These are phyloP conservation scores for Apus apus DNA, from an alignment of 2,113 vertebrate genomes.

Conservation along the genomic window DNA sequence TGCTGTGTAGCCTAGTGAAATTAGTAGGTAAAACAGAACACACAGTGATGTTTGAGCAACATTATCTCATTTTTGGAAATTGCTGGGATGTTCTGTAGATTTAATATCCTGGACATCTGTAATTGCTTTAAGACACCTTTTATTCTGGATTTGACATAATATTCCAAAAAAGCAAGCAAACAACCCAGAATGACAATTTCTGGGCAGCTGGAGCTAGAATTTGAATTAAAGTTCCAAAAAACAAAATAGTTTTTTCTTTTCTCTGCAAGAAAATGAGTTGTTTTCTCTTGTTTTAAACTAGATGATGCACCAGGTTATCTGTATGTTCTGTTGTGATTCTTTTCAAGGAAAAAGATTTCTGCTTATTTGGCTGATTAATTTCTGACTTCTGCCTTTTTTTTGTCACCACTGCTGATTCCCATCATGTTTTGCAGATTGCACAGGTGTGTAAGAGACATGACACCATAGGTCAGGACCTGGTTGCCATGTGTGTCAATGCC, in stretches of 20 bases:
- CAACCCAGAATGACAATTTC: background rate
- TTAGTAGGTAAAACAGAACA: background rate
- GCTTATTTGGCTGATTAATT: background rate
- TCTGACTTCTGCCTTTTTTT: background rate
- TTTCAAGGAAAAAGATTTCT: background rate
- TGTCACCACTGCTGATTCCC: background rate
- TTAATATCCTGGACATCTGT: background rate
- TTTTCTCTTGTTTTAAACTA: background rate
- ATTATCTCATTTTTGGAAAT: background rate
- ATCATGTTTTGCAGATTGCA: constrained; percentile 76
- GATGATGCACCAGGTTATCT: background rate
- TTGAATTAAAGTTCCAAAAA: background rate
- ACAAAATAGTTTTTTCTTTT: background rate
- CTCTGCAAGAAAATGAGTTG: background rate
- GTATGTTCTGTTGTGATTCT: background rate
- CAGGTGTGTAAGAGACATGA: constrained; percentile 78
- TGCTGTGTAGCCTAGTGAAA: background rate
- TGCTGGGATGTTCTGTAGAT: background rate
- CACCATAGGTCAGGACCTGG: constrained; percentile 86
- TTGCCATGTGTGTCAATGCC: constrained; percentile 88
- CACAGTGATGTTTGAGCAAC: background rate
- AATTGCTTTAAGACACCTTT: background rate
- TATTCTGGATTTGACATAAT: background rate
- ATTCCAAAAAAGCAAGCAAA: background rate
- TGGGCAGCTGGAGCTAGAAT: background rate